Evolutionary conservation across 2,888 invertebrate species (phyloP).

Genomic region (Myopa tessellatipennis): DNA sequence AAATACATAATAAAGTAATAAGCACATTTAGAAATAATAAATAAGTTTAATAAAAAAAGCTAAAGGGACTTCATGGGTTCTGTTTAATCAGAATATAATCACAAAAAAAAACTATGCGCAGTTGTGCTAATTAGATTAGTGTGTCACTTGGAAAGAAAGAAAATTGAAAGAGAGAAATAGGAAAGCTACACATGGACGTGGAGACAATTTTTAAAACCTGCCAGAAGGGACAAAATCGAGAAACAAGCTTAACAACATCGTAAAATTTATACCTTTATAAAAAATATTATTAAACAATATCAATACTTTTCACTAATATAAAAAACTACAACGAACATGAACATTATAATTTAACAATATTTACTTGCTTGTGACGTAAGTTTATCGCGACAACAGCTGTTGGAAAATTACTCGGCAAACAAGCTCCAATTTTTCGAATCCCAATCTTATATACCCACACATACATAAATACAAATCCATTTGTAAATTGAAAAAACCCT

Average conservation of each 20-base stretch:
- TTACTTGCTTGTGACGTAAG: not conserved
- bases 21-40: not conserved
- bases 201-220: no score
- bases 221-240: not conserved
- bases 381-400: not conserved
- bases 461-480: not conserved
- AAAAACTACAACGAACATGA: no score
- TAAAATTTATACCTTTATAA: conserved; percentile 17
- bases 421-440: not conserved
- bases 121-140: conserved; percentile 4
- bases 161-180: not conserved
- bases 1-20: not conserved
- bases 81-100: not conserved
- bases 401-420: not conserved
- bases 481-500: not conserved
- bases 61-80: not conserved
- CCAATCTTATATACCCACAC: not conserved
- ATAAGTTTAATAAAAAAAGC: not conserved
- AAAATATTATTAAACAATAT: not conserved
- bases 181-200: not conserved
- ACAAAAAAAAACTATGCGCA: not conserved
- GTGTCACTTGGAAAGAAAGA: not conserved
- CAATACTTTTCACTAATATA: not conserved
- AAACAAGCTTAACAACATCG: not conserved
- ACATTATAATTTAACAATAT: not conserved